Evolutionary conservation across 2,113 vertebrate genomes (phyloP).

Genomic region (Columbina picui): DNA sequence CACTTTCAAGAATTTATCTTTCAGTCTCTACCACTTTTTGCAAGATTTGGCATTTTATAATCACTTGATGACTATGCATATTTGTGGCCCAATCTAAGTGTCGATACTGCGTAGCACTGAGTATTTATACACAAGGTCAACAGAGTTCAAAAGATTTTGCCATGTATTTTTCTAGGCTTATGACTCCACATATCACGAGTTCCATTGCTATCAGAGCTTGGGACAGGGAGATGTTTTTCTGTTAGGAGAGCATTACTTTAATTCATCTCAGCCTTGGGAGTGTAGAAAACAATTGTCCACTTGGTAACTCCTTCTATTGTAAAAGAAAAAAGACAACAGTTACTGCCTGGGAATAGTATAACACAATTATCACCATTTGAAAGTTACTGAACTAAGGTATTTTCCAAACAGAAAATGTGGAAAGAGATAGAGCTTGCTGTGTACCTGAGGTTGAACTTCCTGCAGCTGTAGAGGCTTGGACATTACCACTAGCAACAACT

Average conservation of each 20-base stretch:
- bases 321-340: not conserved
- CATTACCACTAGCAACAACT: not conserved
- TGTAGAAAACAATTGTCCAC: not conserved
- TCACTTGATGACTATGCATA: not conserved
- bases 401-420: not conserved
- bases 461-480: not conserved
- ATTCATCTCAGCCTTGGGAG: not conserved
- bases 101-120: not conserved
- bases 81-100: not conserved
- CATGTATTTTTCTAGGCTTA: not conserved
- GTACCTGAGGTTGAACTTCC: not conserved
- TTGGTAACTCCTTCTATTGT: not conserved
- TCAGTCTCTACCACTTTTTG: not conserved
- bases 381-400: not conserved
- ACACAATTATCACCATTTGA: not conserved
- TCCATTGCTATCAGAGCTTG: not conserved
- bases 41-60: not conserved
- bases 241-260: not conserved
- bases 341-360: not conserved
- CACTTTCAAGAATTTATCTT: not conserved
- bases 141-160: not conserved
- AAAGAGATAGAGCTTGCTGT: not conserved
- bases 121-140: not conserved
- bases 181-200: not conserved
- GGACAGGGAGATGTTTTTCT: not conserved